Conservation (phyloP, 2,888 invertebrate genomes). For the Luperina nickerlii region DNA sequence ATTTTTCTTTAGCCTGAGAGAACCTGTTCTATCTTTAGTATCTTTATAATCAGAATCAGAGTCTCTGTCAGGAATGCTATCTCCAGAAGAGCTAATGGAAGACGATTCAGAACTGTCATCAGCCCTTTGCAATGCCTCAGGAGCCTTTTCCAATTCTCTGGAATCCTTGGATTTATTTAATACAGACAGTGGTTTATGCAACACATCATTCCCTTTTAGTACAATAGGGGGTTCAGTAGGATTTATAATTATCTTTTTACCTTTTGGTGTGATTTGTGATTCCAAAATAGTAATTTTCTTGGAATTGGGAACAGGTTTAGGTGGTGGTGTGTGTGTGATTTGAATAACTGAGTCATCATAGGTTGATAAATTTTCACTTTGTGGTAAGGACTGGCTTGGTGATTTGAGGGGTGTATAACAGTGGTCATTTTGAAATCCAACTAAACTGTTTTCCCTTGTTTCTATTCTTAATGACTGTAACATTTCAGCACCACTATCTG, state of each 20-base stretch:
- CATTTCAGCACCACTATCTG: slow-evolving; percentile 89
- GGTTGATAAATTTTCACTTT: slow-evolving; percentile 77
- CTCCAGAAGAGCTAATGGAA: slow-evolving; percentile 87
- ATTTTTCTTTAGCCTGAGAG: slow-evolving; percentile 77
- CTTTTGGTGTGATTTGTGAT: slow-evolving; percentile 88
- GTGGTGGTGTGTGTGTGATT: slow-evolving; percentile 84
- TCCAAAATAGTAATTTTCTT: slow-evolving; percentile 89
- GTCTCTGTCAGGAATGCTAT: slow-evolving; percentile 91
- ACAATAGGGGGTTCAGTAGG: slow-evolving; percentile 80
- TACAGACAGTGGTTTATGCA: slow-evolving; percentile 81
- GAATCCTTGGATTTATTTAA: slow-evolving; percentile 77
- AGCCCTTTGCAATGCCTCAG: slow-evolving; percentile 80
- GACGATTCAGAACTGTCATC: slow-evolving; percentile 89
- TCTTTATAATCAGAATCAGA: slow-evolving; percentile 91
- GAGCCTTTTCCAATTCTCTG: slow-evolving; percentile 73
- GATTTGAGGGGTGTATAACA: slow-evolving; percentile 94
- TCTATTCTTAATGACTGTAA: slow-evolving; percentile 87
- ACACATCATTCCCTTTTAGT: slow-evolving; percentile 84
- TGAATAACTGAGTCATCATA: slow-evolving; percentile 87
- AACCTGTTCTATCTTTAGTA: slow-evolving; percentile 79
- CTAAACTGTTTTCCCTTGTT: slow-evolving; percentile 89
- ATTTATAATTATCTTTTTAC: slow-evolving; percentile 85
- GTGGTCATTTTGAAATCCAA: slow-evolving; percentile 94
- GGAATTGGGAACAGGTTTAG: slow-evolving; percentile 83
- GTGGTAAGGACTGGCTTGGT: slow-evolving; percentile 88